Evolutionary conservation across 2,888 invertebrate species (phyloP).

Genomic region (Fissipunctia ypsillon): DNA sequence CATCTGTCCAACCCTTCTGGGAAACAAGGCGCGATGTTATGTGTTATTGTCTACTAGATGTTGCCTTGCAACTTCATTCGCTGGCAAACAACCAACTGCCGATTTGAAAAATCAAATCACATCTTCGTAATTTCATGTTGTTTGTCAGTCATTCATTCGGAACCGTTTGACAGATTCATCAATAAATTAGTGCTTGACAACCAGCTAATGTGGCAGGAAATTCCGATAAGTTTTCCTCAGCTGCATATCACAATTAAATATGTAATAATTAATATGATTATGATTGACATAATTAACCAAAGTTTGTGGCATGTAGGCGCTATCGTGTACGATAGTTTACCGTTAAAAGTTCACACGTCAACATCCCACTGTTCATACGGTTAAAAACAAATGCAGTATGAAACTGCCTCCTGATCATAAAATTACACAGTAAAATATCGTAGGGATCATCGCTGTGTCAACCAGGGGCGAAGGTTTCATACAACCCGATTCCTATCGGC

Average conservation of each 20-base stretch:
- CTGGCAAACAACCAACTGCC: no score
- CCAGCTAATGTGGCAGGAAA: background rate
- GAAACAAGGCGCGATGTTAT: no score
- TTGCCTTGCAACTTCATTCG: no score
- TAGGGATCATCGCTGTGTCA: background rate
- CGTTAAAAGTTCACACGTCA: background rate
- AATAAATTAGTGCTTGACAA: conserved; percentile 5
- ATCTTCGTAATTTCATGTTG: no score
- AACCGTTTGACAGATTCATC: background rate
- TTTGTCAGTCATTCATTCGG: background rate
- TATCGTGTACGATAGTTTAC: background rate
- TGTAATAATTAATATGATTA: background rate
- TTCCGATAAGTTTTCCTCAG: conserved; percentile 1
- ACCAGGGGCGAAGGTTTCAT: no score
- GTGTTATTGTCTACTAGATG: no score
- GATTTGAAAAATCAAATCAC: background rate
- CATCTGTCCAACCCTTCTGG: no score
- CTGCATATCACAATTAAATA: background rate
- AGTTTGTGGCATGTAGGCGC: no score
- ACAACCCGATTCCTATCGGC: no score
- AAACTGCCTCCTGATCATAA: background rate
- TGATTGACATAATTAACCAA: no score
- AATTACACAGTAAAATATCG: background rate
- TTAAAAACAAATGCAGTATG: no score
- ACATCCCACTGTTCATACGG: no score